phyloP scores from a whole-genome alignment of 1,140 invertebrate genomes.

The Drosophila triauraria region DNA sequence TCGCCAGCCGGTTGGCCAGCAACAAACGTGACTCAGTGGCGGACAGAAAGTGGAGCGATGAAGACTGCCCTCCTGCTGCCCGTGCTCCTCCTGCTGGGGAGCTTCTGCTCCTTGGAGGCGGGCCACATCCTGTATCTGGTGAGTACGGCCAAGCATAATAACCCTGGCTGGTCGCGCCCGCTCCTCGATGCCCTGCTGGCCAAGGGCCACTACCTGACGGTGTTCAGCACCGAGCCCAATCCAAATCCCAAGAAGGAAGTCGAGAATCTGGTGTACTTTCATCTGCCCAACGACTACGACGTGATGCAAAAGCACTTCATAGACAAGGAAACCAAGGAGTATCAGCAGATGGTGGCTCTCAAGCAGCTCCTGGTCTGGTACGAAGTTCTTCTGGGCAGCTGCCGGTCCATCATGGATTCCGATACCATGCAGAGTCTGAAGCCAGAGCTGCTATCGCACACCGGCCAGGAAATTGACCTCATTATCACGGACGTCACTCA shows the following conservation, averaged over 20 bases:
- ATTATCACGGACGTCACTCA: conserved; percentile 68
- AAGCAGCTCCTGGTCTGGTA: conserved; percentile 63
- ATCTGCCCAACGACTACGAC: conserved; percentile 49
- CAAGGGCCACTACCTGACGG: conserved; percentile 54
- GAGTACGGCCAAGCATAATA: conserved; percentile 43
- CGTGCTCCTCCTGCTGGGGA: conserved; percentile 17
- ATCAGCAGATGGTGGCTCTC: conserved; percentile 20
- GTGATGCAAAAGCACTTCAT: conserved; percentile 51
- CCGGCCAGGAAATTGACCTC: conserved; percentile 42
- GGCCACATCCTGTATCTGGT: conserved; percentile 58
- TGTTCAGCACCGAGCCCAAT: conserved; percentile 28
- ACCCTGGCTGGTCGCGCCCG: conserved; percentile 55
- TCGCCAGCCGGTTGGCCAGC: conserved; percentile 11
- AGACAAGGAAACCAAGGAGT: background rate
- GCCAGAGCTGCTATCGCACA: background rate
- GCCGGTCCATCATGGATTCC: conserved; percentile 16
- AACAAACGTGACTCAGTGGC: conserved; percentile 38
- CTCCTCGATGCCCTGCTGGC: conserved; percentile 50
- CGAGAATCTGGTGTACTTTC: background rate
- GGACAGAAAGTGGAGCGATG: conserved; percentile 34
- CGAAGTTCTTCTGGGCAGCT: conserved; percentile 52
- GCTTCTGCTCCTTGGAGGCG: conserved; percentile 8
- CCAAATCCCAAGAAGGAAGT: background rate
- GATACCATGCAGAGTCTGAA: background rate
- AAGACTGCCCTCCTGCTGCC: conserved; percentile 17